Evolutionary conservation across 2,888 invertebrate species (phyloP).

Genomic region (Drosophila quasianomalipes): DNA sequence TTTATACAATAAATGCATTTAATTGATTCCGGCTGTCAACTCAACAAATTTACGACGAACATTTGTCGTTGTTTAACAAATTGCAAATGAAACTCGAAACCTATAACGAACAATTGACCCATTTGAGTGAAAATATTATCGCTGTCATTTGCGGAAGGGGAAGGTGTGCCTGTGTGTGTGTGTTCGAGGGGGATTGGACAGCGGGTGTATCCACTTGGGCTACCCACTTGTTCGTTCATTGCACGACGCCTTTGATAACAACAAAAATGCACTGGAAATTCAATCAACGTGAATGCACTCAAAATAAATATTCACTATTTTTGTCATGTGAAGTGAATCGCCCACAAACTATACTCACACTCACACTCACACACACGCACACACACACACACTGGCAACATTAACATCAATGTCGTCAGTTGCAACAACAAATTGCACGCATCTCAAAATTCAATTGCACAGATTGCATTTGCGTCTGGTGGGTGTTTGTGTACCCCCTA

Average conservation of each 20-base stretch:
- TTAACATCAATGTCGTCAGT: slow-evolving; percentile 8
- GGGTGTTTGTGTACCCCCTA: slow-evolving; percentile 5
- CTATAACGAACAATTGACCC: slow-evolving; percentile 68
- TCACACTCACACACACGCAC: slow-evolving; percentile 4
- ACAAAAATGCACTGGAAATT: slow-evolving; percentile 45
- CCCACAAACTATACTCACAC: slow-evolving; percentile 23
- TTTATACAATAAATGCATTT: neutral
- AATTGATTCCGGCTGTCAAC: neutral
- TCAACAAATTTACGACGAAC: slow-evolving; percentile 25
- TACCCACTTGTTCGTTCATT: slow-evolving; percentile 18
- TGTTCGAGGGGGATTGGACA: neutral
- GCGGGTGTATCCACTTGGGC: slow-evolving; percentile 5
- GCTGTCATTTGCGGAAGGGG: neutral
- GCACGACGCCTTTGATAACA: slow-evolving; percentile 40
- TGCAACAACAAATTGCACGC: slow-evolving; percentile 51
- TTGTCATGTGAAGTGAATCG: slow-evolving; percentile 26
- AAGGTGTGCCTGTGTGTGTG: neutral
- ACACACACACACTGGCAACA: neutral
- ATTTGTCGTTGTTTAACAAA: slow-evolving; percentile 30
- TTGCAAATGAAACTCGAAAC: slow-evolving; percentile 63
- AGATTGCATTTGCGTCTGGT: slow-evolving; percentile 35
- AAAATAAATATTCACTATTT: slow-evolving; percentile 43
- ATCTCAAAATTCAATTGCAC: slow-evolving; percentile 49
- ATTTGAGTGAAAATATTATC: slow-evolving; percentile 50
- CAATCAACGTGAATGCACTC: slow-evolving; percentile 64